phyloP scores from a whole-genome alignment of 1,140 invertebrate species.

The Asobara japonica region DNA sequence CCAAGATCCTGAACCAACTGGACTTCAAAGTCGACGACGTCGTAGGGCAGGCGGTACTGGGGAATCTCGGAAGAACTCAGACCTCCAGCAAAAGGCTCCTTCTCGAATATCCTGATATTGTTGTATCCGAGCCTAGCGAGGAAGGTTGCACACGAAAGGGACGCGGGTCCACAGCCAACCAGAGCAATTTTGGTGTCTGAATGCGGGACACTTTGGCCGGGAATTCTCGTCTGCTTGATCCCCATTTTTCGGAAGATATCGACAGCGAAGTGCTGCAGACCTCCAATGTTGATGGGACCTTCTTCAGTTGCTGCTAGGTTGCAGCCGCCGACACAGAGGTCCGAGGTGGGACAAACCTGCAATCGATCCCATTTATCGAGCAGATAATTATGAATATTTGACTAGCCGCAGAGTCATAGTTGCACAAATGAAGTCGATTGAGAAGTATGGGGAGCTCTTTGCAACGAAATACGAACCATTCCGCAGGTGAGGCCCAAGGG shows the following conservation, averaged over 20 bases:
- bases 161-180: conserved; percentile 94
- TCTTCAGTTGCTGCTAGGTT: conserved; percentile 96
- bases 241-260: conserved; percentile 96
- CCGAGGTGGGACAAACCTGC: conserved; percentile 98
- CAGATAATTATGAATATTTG: too few relatives aligned
- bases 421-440: too few relatives aligned
- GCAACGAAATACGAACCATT: too few relatives aligned
- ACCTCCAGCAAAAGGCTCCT: conserved; percentile 86
- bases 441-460: too few relatives aligned
- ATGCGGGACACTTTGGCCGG: conserved; percentile 69
- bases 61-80: conserved; percentile 96
- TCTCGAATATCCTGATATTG: conserved; percentile 94
- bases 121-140: conserved; percentile 91
- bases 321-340: conserved; percentile 97
- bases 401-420: too few relatives aligned
- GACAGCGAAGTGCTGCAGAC: conserved; percentile 96
- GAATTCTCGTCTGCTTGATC: conserved; percentile 85
- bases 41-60: conserved; percentile 93
- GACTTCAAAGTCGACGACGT: conserved; percentile 94
- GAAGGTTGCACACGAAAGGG: conserved; percentile 97
- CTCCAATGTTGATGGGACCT: conserved; percentile 98
- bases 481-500: conserved; percentile 96
- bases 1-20: conserved; percentile 91
- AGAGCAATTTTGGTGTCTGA: conserved; percentile 85
- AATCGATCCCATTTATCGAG: too few relatives aligned